Conservation (phyloP, 2,888 invertebrate species). For the Pegoplata infirma region DNA sequence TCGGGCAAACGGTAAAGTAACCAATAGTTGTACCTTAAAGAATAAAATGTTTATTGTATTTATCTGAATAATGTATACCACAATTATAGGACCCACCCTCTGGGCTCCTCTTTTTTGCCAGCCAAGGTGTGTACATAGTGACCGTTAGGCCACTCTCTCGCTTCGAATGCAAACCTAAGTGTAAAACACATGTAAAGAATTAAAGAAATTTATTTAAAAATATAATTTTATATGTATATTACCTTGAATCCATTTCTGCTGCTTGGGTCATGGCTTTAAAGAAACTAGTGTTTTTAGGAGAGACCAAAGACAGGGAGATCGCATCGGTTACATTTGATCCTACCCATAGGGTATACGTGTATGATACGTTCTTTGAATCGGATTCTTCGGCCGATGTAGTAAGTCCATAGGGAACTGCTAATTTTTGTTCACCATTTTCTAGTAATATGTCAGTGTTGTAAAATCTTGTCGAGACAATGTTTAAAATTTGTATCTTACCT, state of each 20-base stretch:
- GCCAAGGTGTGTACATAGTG: constrained; percentile 93
- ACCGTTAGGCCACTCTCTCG: constrained; percentile 94
- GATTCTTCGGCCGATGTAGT: constrained; percentile 77
- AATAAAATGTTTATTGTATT: neutral
- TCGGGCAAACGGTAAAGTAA: constrained; percentile 89
- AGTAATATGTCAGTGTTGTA: neutral
- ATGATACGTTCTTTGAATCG: constrained; percentile 83
- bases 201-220: neutral
- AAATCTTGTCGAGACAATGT: neutral
- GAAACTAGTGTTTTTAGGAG: constrained; percentile 85
- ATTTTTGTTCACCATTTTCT: constrained; percentile 78
- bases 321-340: constrained; percentile 91
- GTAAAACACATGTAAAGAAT: neutral
- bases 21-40: constrained; percentile 90
- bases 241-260: constrained; percentile 85
- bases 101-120: constrained; percentile 77
- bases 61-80: too few species aligned
- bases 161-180: constrained; percentile 83
- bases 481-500: neutral
- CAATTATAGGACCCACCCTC: constrained; percentile 77
- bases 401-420: constrained; percentile 77
- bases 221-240: neutral
- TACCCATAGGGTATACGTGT: constrained; percentile 92
- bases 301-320: constrained; percentile 86
- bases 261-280: constrained; percentile 90